phyloP scores from a whole-genome alignment of 2,888 invertebrate species.

The Rotaria magnacalcarata region DNA sequence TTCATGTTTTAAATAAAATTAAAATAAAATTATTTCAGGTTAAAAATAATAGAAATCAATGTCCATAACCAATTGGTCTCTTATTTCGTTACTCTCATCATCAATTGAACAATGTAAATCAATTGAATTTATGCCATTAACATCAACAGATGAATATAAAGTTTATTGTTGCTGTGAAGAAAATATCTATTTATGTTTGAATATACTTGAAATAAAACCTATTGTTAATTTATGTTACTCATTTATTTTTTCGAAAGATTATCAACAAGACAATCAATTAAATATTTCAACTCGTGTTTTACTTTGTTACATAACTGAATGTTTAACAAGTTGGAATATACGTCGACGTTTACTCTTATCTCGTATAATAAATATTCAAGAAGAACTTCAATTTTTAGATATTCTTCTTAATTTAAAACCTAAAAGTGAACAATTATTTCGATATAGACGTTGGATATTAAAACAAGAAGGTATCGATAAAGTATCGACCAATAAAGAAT shows the following conservation, averaged over 20 bases:
- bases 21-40: too few relatives aligned
- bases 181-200: constrained; percentile 7
- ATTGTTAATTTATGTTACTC: not conserved
- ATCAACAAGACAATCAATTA: not conserved
- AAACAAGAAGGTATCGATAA: not conserved
- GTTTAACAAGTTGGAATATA: constrained; percentile 37
- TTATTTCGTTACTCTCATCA: constrained; percentile 12
- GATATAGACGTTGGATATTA: constrained; percentile 16
- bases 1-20: too few relatives aligned
- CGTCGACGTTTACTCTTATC: not conserved
- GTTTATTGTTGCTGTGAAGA: constrained; percentile 16
- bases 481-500: not conserved
- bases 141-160: not conserved
- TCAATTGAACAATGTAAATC: constrained; percentile 14
- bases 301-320: not conserved
- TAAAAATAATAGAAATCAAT: not conserved
- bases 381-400: not conserved
- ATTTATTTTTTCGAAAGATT: not conserved
- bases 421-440: constrained; percentile 31
- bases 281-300: constrained; percentile 18
- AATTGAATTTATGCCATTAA: constrained; percentile 20
- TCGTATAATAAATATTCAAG: not conserved
- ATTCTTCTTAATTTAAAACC: not conserved
- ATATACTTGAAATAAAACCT: not conserved
- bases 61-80: not conserved